These are phyloP conservation scores for Papilio glaucus DNA, from an alignment of 1,140 invertebrate genomes.

Conservation along the genomic window DNA sequence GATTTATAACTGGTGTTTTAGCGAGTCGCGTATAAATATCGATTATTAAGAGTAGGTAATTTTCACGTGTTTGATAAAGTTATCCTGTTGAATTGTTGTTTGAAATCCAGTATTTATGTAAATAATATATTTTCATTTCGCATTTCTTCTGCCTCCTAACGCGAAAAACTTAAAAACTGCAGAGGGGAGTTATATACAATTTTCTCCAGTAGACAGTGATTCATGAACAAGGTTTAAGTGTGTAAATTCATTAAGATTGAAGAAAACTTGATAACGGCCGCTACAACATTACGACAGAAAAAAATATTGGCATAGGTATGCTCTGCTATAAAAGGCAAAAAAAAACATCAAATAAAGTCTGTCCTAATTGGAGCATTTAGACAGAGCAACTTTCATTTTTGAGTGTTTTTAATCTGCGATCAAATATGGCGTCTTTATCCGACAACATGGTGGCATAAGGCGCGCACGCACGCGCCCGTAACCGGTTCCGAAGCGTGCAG, in stretches of 20 bases:
- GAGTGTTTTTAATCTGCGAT: conserved; percentile 24
- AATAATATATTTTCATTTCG: no score
- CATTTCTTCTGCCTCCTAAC: no score
- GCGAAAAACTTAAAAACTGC: no score
- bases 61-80: conserved; percentile 2
- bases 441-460: conserved; percentile 28
- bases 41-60: conserved; percentile 21
- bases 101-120: background rate
- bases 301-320: background rate
- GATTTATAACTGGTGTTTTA: background rate
- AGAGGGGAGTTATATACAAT: no score
- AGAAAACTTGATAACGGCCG: background rate
- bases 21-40: conserved; percentile 5
- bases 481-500: conserved; percentile 47
- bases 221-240: no score
- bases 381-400: conserved; percentile 25
- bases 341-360: background rate
- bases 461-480: conserved; percentile 30
- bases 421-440: conserved; percentile 24
- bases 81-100: background rate
- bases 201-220: no score
- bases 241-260: background rate
- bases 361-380: conserved; percentile 14
- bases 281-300: background rate
- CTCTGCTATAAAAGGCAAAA: background rate